These are phyloP conservation scores for Coryphaenoides rupestris DNA, from an alignment of 2,113 vertebrate species.

Conservation along the genomic window DNA sequence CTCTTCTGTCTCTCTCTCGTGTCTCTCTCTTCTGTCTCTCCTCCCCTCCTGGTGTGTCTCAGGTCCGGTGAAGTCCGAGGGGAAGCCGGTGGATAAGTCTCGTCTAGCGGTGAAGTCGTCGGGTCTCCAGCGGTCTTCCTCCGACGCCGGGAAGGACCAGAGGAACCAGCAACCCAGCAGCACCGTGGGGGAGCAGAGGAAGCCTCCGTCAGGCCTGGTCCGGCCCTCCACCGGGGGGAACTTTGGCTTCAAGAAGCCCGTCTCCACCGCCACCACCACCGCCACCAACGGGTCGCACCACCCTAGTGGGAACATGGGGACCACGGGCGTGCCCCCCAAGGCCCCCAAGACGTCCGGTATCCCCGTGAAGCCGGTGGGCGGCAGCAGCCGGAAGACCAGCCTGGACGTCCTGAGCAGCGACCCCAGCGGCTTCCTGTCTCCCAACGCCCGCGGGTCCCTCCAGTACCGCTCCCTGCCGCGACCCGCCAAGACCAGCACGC, in stretches of 20 bases:
- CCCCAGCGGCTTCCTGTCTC: constrained; percentile 86
- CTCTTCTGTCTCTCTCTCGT: neutral
- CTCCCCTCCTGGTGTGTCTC: too few relatives aligned
- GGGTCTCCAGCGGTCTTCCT: constrained; percentile 88
- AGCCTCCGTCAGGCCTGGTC: constrained; percentile 86
- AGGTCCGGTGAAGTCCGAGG: constrained; percentile 58
- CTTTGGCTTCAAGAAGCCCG: constrained; percentile 91
- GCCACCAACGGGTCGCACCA: constrained; percentile 61
- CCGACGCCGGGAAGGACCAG: constrained; percentile 87
- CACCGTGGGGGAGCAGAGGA: constrained; percentile 83
- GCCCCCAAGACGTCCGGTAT: constrained; percentile 88
- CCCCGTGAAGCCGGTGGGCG: constrained; percentile 83
- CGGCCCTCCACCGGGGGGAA: constrained; percentile 83
- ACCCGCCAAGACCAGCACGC: constrained; percentile 90
- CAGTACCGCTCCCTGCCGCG: constrained; percentile 95
- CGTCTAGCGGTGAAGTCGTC: constrained; percentile 84
- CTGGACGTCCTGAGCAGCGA: constrained; percentile 82
- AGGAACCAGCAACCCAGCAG: constrained; percentile 38
- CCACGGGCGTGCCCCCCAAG: constrained; percentile 76
- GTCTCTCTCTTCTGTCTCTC: neutral
- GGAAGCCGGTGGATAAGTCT: constrained; percentile 84
- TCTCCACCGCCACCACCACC: constrained; percentile 68
- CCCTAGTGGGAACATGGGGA: constrained; percentile 65
- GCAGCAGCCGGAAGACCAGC: constrained; percentile 73
- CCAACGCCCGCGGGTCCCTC: constrained; percentile 86